Base-by-base conservation (phyloP, 1,140 invertebrate genomes). In the Helicorthomorpha holstii region DNA sequence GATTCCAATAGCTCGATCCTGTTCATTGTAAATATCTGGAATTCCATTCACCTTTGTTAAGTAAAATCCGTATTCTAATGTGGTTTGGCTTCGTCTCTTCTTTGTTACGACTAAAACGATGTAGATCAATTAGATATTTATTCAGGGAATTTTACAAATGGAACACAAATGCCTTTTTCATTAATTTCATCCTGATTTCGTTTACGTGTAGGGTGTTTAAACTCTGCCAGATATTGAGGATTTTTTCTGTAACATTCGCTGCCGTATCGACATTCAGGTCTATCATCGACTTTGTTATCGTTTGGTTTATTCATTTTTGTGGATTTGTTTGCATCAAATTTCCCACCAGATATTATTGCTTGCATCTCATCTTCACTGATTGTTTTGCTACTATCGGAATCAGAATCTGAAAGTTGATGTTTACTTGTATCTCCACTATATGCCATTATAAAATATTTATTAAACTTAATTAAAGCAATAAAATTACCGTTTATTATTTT, bases 201-300 rank as follows among this genome's bases (percentile, higher is more conserved):
- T 34, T 7, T n/a, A n/a, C n/a, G n/a, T n/a, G n/a, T n/a, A 16
- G 27, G 27, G 23, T 49, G 48, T 49, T 41, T 14, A 41, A 34
- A 49, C 12, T 49, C 2, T 38, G 10, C 34, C 2, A 10, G 16
- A 22, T 49, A 27, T 21, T 7, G 3, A n/a, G 48, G 24, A 49
- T 25, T 49, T 38, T 49, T 49, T 4, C 48, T 10, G 48, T 49
- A 49, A 49, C 48, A 49, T 3, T 49, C 48, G 2, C 3, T 21
- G 10, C 48, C 48, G 24, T 24, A 49, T 34, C 34, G 7, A 38
- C 48, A 49, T 2, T 29, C 3, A 29, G 26, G 26, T 34, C 16
- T 4, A 45, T 45, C 43, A 4, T 45, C 21, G 43, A 34, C 7
- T 34, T 34, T n/a, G n/a, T n/a, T n/a, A n/a, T n/a, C n/a, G n/a